Base-by-base conservation (phyloP, 2,797 vertebrate species). In the Galago senegalensis region DNA sequence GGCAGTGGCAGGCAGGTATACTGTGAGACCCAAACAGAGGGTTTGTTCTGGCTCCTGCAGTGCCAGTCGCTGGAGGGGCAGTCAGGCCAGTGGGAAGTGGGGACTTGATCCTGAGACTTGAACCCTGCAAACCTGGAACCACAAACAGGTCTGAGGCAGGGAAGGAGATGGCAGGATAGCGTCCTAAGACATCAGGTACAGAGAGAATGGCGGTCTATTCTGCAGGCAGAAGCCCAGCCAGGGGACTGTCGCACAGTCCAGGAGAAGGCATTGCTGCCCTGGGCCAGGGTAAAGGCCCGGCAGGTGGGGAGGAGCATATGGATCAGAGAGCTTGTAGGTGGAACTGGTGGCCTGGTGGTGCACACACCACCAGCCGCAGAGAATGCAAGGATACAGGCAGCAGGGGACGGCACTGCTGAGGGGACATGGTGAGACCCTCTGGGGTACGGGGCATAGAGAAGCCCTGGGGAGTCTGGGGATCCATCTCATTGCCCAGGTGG, bases 1-100 rank as follows among this genome's bases (percentile, higher is more conserved):
- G 1, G 20, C 8, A 25, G 29, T 0, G 1, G 20, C 8, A 25
- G 29, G 0, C 7, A 5, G 17, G 7, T 20, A 20, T 69, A n/a
- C 67, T 31, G 8, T n/a, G n/a, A 69, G 18, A 75, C 25, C 73
- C 27, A 75, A 46, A 31, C 46, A 49, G 46, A 17, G 8, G 2
- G 27, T 31, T 29, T 29, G 23, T 25, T 34, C 20, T 3, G 17
- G 75, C 75, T n/a, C 18, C 49, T 23, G 49, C 18, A 25, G 56
- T 43, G 23, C 1, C 49, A 13, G 49, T 53, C 12, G 29, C 18
- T 27, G 3, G 12, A 56, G 58, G 12, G 17, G 13, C 43, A 53
- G n/a, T 18, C 4, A 8, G 18, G 34, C 1, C 23, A 21, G 49
- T 3, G 2, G 5, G 23, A 46, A 20, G 7, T 43, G 4, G 6